Base-by-base conservation (phyloP, 2,113 vertebrate genomes). In the Empidonax traillii region DNA sequence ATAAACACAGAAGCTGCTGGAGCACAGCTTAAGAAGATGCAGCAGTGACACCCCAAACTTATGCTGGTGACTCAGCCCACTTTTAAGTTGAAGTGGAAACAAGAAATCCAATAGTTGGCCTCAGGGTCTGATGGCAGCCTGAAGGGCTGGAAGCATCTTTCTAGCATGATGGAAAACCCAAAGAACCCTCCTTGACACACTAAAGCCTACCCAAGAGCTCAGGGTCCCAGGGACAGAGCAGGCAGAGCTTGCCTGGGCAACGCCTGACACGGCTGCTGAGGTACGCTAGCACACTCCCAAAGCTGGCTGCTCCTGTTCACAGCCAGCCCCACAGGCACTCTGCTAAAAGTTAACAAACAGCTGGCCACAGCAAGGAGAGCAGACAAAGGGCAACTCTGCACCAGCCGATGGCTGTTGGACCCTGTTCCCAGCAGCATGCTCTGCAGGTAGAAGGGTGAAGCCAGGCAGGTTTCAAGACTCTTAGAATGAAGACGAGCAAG, bases 341-440 rank as follows among this genome's bases (percentile, higher is more conserved):
- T 19, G 65, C 93, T 96, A 87, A 0, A 0, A 1, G 51, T 74
- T 74, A 92, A 93, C 93, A 77, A 92, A 93, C 93, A 77, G 85
- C 89, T 90, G 90, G 69, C 88, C 21, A 5, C 87, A 65, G 89
- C 66, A 58, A 76, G 74, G 75, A 24, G 37, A 83, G 88, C 69
- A 82, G 82, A 94, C 89, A 97, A 97, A 97, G 68, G 85, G 75
- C 91, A 96, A 95, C 94, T 95, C 93, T 92, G 91, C 76, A 71
- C 63, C 65, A 0, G 47, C 59, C 0, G 10, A 58, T 31, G 56
- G 61, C 59, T 77, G 39, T 72, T 39, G 66, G 76, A 88, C 55
- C 77, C 53, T 24, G 39, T 28, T 80, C 71, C 39, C 66, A 87
- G 62, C 72, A 80, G 41, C n/a, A 9, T 37, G 76, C 59, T 68